phyloP scores from a whole-genome alignment of 2,888 invertebrate genomes.

The Ophraella communa region DNA sequence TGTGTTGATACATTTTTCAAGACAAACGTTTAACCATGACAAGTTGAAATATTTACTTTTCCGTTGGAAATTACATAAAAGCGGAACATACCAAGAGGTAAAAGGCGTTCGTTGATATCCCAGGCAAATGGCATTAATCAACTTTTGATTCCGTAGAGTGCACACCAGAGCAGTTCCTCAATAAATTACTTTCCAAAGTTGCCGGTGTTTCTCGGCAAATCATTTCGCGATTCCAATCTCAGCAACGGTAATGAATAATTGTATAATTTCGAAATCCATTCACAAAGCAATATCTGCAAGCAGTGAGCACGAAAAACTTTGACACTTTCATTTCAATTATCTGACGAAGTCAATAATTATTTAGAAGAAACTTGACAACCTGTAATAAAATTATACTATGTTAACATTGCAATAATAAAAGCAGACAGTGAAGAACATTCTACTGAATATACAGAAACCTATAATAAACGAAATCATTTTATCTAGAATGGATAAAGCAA shows the following conservation, averaged over 20 bases:
- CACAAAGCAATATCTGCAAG: not conserved
- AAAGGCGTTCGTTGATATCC: slow-evolving; percentile 4
- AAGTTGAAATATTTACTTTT: slow-evolving; percentile 29
- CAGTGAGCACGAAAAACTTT: not conserved
- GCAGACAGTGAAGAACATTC: too few relatives aligned
- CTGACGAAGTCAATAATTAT: too few relatives aligned
- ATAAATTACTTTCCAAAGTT: slow-evolving; percentile 22
- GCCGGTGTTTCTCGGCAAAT: slow-evolving; percentile 17
- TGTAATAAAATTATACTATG: too few relatives aligned
- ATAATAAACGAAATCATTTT: too few relatives aligned
- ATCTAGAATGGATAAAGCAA: too few relatives aligned
- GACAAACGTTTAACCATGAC: too few relatives aligned
- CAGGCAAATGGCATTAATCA: slow-evolving; percentile 14
- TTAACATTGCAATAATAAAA: too few relatives aligned
- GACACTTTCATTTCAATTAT: too few relatives aligned
- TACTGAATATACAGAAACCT: too few relatives aligned
- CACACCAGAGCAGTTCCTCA: slow-evolving; percentile 11
- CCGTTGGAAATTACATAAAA: not conserved
- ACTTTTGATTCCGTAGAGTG: slow-evolving; percentile 22
- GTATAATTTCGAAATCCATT: slow-evolving; percentile 1
- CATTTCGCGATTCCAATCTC: slow-evolving; percentile 20
- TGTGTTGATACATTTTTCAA: too few relatives aligned
- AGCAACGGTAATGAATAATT: slow-evolving; percentile 1
- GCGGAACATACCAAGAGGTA: slow-evolving; percentile 8
- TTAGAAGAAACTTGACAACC: too few relatives aligned